Percentiles rank a stretch among this genome's conserved stretches.
These are phyloP conservation scores for Cotesia congregata DNA, from an alignment of 2,888 invertebrate species.

Conservation along the genomic window DNA sequence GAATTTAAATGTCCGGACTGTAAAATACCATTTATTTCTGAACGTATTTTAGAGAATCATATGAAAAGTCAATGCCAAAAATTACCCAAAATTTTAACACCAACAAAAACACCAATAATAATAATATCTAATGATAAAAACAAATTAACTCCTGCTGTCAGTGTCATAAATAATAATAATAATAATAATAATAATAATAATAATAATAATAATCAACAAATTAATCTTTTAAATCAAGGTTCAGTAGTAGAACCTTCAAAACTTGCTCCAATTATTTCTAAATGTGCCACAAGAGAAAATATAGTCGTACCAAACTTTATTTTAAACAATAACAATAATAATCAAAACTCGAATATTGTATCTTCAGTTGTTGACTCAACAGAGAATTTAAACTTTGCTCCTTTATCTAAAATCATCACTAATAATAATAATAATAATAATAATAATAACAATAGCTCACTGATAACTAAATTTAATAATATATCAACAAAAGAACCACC, in stretches of 20 bases:
- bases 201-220: neutral
- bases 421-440: neutral
- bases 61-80: neutral
- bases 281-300: neutral
- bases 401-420: neutral
- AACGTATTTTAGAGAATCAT: conserved; percentile 48
- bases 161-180: too few species aligned
- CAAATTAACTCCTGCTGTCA: neutral
- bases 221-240: neutral
- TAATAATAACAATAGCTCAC: too few species aligned
- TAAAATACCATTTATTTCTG: conserved; percentile 53
- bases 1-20: conserved; percentile 60
- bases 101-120: neutral
- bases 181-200: too few species aligned
- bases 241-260: too few species aligned
- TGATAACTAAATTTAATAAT: too few species aligned
- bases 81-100: neutral
- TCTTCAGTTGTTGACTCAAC: neutral
- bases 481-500: too few species aligned
- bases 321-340: conserved; percentile 5
- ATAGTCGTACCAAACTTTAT: conserved; percentile 3
- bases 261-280: neutral
- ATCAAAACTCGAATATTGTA: neutral
- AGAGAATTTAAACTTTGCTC: neutral
- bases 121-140: neutral